Evolutionary conservation across 2,113 vertebrate genomes (phyloP).

Genomic region (Grallaria varia): DNA sequence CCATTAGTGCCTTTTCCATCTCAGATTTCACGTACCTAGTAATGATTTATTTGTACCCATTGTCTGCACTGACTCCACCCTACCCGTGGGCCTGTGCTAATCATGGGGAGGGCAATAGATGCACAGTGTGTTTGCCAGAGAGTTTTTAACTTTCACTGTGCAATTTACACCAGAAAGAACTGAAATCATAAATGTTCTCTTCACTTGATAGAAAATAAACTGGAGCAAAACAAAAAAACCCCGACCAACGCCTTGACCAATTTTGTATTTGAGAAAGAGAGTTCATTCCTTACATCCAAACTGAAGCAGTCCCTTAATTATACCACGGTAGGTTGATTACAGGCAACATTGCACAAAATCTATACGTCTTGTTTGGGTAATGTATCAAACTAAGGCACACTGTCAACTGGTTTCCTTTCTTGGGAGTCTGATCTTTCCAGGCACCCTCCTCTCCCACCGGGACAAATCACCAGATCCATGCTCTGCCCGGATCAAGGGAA

Average conservation of each 20-base stretch:
- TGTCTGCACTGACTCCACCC: slow-evolving; percentile 50
- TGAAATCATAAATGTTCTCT: slow-evolving; percentile 40
- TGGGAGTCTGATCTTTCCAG: neutral
- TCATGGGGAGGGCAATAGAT: neutral
- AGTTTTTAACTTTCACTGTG: neutral
- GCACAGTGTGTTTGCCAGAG: neutral
- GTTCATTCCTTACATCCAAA: slow-evolving; percentile 13
- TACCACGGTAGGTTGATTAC: slow-evolving; percentile 26
- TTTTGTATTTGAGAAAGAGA: slow-evolving; percentile 2
- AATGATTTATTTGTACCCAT: slow-evolving; percentile 71
- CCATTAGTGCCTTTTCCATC: slow-evolving; percentile 63
- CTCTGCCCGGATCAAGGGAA: neutral
- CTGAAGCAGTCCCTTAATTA: slow-evolving; percentile 19
- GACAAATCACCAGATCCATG: slow-evolving; percentile 13
- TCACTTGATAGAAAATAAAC: neutral
- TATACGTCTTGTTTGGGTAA: slow-evolving; percentile 5
- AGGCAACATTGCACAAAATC: slow-evolving; percentile 36
- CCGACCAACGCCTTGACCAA: neutral
- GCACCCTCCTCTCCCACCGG: neutral
- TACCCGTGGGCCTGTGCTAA: slow-evolving; percentile 34
- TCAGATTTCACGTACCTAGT: slow-evolving; percentile 52
- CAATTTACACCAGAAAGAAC: slow-evolving; percentile 29
- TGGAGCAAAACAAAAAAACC: neutral
- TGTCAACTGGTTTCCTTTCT: neutral
- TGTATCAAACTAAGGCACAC: neutral